Evolutionary conservation across 1,140 invertebrate species (phyloP), one percentile per base, ranked within the genome.

Genomic region (Ganaspis sp.): DNA sequence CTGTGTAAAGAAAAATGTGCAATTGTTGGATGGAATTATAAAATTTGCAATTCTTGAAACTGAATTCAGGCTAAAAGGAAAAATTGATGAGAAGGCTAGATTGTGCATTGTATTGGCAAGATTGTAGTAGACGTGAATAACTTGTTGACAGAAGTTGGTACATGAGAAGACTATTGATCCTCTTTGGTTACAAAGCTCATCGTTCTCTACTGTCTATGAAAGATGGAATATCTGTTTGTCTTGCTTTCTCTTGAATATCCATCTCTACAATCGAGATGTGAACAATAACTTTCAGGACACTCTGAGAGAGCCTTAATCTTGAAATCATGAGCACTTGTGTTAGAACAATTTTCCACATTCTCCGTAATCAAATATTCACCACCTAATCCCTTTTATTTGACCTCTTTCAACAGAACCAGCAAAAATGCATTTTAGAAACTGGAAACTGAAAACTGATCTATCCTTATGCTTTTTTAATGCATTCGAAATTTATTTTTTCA

Each of bases 101-200:
- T 49, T 49, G n/a, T 49, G 12, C 17, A 49, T 17, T n/a, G 4
- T n/a, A 49, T n/a, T 49, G 45, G 15, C 12, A 49, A 64, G 23
- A 64, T n/a, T 64, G 21, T n/a, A 64, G 26, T 64, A 64, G 23
- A 29, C 23, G 58, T 64, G 26, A 49, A 49, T 49, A 64, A 64
- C 58, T 64, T 64, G 58, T 64, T 64, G 58, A 64, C 58, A 64
- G 23, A 64, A 64, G 58, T 64, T 64, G 58, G 26, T 64, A 64
- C 26, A 64, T 29, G 58, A 64, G 58, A 64, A 64, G 58, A 64
- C 26, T 64, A 64, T 64, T 64, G 58, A 64, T 64, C 58, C 23
- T 29, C 58, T 26, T 29, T 64, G 58, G 26, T 29, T 64, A 64
- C 58, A 64, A 64, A 64, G 26, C 58, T 49, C 45, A 49, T 49